Evolutionary conservation across 1,140 invertebrate genomes (phyloP), one percentile per base, ranked within the genome.

Genomic region (Drosophila bocki): DNA sequence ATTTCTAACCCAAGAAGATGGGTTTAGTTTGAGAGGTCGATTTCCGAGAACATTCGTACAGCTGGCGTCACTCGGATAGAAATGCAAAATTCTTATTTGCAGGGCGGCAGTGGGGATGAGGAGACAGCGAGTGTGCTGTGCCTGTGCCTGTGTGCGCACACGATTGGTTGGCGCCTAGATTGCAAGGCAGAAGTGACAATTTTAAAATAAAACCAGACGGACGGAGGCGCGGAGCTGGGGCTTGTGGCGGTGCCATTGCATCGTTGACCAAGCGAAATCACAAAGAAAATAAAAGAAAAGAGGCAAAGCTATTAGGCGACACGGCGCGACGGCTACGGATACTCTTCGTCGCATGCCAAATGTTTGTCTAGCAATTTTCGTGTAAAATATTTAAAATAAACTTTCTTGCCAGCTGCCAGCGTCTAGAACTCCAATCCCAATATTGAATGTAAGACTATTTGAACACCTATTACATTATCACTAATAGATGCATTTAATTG

Each of bases 141-240:
- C 19, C 11, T 41, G 42, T 41, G 33, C 17, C 33, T 39, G 22
- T 32, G 75, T 50, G 57, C 41, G 53, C 68, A 56, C 74, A 59
- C 58, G 50, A 75, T 68, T 68, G 69, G 62, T 80, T 78, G 82
- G 81, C 81, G 82, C 74, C 82, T 63, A 69, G 77, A 62, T 59
- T 63, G 63, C 67, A 77, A 59, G 51, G 69, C 59, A 59, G 64
- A 78, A 80, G 57, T 78, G 78, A 80, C 68, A 64, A 78, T 85
- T 70, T 78, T 85, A 74, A 85, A 85, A 85, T 85, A 85, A 84
- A 84, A 57, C 47, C 59, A 76, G 63, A 47, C 70, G 32, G 51
- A n/a, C 42, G 19, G 39, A 39, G 29, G 32, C n/a, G 29, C 29
- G 32, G 32, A 8, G 19, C 39, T 42, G 39, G 56, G 4, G 47